A percentile compares a stretch with the other conserved stretches of the same genome.
These are phyloP conservation scores for Pogonocichla stellata DNA, from an alignment of 2,113 vertebrate species.

Conservation along the genomic window DNA sequence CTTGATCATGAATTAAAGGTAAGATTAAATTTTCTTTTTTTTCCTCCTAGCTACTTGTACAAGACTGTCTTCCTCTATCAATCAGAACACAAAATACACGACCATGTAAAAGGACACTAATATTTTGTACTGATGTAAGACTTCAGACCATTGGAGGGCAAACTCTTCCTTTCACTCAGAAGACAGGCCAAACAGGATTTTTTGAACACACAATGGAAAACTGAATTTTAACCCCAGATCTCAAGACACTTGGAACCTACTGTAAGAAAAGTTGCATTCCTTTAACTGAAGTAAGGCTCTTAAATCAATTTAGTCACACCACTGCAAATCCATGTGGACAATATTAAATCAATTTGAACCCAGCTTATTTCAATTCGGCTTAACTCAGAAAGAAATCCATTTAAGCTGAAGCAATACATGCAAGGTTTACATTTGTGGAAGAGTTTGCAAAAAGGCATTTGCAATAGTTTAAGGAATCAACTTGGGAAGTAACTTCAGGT, in stretches of 20 bases:
- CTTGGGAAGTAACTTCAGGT: background rate
- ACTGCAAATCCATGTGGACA: background rate
- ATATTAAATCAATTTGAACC: slow-evolving; percentile 42
- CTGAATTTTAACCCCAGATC: background rate
- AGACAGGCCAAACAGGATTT: background rate
- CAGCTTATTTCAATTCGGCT: background rate
- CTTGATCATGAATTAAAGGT: background rate
- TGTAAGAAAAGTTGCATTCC: background rate
- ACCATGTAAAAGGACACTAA: background rate
- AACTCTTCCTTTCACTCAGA: background rate
- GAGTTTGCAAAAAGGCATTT: background rate
- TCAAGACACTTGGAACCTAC: background rate
- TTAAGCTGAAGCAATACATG: background rate
- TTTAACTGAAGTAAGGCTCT: background rate
- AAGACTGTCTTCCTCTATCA: background rate
- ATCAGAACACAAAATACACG: background rate
- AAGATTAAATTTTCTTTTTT: background rate
- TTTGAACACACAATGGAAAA: background rate
- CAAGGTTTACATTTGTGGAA: background rate
- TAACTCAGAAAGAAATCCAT: slow-evolving; percentile 47
- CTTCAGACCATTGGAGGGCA: background rate
- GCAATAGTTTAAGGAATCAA: background rate
- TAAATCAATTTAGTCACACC: slow-evolving; percentile 16
- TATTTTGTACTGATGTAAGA: background rate
- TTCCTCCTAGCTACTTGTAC: background rate